phyloP scores from a whole-genome alignment of 2,888 invertebrate genomes.

The Andricus curvator region DNA sequence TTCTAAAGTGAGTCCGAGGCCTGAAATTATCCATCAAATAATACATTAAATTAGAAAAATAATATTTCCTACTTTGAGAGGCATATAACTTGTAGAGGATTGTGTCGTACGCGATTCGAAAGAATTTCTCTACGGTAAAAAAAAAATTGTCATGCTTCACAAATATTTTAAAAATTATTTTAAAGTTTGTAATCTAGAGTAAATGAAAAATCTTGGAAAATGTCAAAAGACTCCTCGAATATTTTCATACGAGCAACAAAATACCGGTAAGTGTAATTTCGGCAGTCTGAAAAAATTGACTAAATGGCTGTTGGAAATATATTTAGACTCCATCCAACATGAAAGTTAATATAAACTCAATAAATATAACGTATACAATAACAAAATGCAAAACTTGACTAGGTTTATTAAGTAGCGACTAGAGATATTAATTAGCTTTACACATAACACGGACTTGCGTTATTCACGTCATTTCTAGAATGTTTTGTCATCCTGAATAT shows the following conservation, averaged over 20 bases:
- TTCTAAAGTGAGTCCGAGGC: no score
- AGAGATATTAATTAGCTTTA: slow-evolving; percentile 62
- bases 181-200: not conserved
- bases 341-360: slow-evolving; percentile 50
- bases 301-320: slow-evolving; percentile 38
- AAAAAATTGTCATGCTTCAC: slow-evolving; percentile 15
- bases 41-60: not conserved
- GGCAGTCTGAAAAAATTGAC: not conserved
- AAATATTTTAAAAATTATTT: slow-evolving; percentile 47
- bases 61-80: not conserved
- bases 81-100: not conserved
- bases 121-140: not conserved
- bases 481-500: not conserved
- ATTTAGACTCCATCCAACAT: not conserved
- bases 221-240: not conserved
- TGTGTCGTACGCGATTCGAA: slow-evolving; percentile 5
- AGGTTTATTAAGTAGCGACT: slow-evolving; percentile 75
- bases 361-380: slow-evolving; percentile 58
- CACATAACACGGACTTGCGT: slow-evolving; percentile 15
- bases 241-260: not conserved
- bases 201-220: not conserved
- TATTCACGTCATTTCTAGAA: slow-evolving; percentile 1
- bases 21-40: not conserved
- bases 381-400: slow-evolving; percentile 74
- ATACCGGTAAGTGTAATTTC: not conserved